Evolutionary conservation across 2,797 vertebrate genomes (phyloP), one percentile per base, ranked within the genome.

Genomic region (Hephaestus fuliginosus): DNA sequence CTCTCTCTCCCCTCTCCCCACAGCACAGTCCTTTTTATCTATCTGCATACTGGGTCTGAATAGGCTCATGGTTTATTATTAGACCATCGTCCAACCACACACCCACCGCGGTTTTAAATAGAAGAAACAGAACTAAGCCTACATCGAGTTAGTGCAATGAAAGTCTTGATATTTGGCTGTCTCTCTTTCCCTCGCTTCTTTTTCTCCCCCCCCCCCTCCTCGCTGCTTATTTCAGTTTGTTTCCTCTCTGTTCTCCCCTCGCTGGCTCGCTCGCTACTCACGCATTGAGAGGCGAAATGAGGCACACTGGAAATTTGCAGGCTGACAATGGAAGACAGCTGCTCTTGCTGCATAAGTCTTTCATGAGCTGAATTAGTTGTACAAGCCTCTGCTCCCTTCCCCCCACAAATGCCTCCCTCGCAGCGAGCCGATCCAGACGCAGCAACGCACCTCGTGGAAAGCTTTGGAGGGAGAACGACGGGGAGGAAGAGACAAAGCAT

Each of bases 291-390:
- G 92, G 89, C 92, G 85, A 95, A 96, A 95, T 90, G 94, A 95
- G 94, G 94, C 95, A 90, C 93, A 89, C 88, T 96, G 93, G 92
- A 96, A 95, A 95, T 95, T 81, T 89, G 90, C 93, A 92, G 93
- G 89, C 95, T 92, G 91, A 96, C 95, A 96, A 96, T 96, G 91
- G 94, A 91, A 95, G 95, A 95, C 96, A 96, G 96, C 95, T 96
- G 95, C 93, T 95, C 92, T 89, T 69, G 85, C 94, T 93, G 89
- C 94, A 92, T 89, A 90, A 93, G 93, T 94, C 95, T 95, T 95
- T 95, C 94, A 95, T 93, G 93, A 95, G 94, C 92, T 93, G 95
- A 96, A 96, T 96, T 95, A 94, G 95, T 93, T 87, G 93, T 82
- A 93, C 92, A 84, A 94, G 94, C 89, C 90, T 81, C 65, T 78